phyloP scores from a whole-genome alignment of 2,797 vertebrate genomes.

The Sternarchorhynchus goeldii region DNA sequence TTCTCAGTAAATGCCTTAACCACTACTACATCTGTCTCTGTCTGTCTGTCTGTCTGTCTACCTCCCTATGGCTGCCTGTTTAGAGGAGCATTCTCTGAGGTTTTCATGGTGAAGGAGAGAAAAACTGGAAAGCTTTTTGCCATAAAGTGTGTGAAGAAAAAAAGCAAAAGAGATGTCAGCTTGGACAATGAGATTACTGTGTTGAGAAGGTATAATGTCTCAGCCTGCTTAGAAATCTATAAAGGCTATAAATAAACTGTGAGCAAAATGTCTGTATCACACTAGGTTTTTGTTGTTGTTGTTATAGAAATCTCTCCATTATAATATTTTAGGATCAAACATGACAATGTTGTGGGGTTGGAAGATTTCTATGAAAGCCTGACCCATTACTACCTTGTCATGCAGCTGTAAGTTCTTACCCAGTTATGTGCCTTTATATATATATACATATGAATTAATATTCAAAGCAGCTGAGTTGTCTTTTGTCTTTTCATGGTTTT shows the following conservation, averaged over 20 bases:
- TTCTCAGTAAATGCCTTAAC: neutral
- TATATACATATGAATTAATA: neutral
- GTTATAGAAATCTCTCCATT: conserved; percentile 9
- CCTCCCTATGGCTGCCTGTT: neutral
- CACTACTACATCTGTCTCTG: neutral
- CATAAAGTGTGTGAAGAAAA: conserved; percentile 96
- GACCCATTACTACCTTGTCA: conserved; percentile 94
- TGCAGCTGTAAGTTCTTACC: conserved; percentile 92
- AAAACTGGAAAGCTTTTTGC: conserved; percentile 88
- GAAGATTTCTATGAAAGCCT: conserved; percentile 94
- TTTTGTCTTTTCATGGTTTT: neutral
- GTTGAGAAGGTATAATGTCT: conserved; percentile 82
- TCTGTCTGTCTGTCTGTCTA: neutral
- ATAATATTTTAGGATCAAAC: conserved; percentile 83
- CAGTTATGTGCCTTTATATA: neutral
- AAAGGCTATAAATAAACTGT: neutral
- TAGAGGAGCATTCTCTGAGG: conserved; percentile 96
- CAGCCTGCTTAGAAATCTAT: neutral
- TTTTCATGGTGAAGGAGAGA: conserved; percentile 94
- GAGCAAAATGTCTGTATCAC: neutral
- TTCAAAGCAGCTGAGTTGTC: neutral
- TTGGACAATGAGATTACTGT: conserved; percentile 96
- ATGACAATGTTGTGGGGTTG: conserved; percentile 92
- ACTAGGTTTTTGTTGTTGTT: neutral
- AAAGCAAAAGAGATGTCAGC: conserved; percentile 83